Conservation (phyloP, 2,888 invertebrate genomes). For the Cataglyphis cursor region DNA sequence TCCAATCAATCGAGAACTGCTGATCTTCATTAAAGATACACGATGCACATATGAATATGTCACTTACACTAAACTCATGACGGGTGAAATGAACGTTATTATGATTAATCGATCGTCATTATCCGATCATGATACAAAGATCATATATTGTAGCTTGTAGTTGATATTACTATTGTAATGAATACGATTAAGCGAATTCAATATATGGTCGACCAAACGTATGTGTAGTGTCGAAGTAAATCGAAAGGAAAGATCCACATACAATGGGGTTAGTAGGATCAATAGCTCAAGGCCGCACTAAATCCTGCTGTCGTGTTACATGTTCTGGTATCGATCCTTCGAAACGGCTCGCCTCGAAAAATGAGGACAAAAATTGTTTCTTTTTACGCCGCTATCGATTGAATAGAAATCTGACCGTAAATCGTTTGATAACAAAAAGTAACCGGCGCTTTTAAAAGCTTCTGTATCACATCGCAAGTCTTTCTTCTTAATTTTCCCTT, state of each 20-base stretch:
- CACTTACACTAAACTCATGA: not conserved
- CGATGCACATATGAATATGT: not conserved
- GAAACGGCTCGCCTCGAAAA: slow-evolving; percentile 32
- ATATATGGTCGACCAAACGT: slow-evolving; percentile 28
- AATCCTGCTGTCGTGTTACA: slow-evolving; percentile 60
- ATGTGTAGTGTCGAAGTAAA: slow-evolving; percentile 22
- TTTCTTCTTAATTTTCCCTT: not conserved
- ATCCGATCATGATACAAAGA: slow-evolving; percentile 32
- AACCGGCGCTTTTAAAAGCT: not conserved
- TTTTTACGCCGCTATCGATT: not conserved
- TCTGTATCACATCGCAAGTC: not conserved
- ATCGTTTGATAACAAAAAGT: slow-evolving; percentile 21
- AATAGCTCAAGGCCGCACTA: slow-evolving; percentile 63
- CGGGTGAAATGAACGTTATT: slow-evolving; percentile 12
- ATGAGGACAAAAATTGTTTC: slow-evolving; percentile 26
- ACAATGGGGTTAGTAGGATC: slow-evolving; percentile 47
- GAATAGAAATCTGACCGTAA: not conserved
- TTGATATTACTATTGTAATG: slow-evolving; percentile 16
- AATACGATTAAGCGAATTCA: slow-evolving; percentile 23
- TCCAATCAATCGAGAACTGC: not conserved
- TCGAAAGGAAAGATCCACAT: slow-evolving; percentile 59
- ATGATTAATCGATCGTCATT: slow-evolving; percentile 44
- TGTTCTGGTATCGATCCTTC: slow-evolving; percentile 56
- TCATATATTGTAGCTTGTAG: slow-evolving; percentile 1
- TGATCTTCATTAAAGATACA: slow-evolving; percentile 15